These are phyloP conservation scores for Brachyptera putata DNA, from an alignment of 2,888 invertebrate genomes.

Conservation along the genomic window DNA sequence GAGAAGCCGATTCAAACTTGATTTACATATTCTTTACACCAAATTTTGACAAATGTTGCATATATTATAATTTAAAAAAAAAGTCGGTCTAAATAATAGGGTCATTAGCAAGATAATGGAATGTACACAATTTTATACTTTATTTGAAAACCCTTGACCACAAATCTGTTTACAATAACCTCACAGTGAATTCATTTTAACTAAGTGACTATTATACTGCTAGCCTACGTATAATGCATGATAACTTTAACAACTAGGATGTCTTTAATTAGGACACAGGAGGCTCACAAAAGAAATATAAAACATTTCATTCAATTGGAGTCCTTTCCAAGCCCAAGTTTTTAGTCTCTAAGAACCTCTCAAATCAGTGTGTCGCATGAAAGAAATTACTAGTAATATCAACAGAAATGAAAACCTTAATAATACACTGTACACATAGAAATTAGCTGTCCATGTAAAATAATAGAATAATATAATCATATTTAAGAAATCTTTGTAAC, in stretches of 20 bases:
- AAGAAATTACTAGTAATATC: background rate
- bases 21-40: background rate
- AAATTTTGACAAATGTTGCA: conserved; percentile 6
- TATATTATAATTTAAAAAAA: conserved; percentile 1
- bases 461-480: background rate
- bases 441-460: background rate
- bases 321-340: background rate
- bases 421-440: conserved; percentile 11
- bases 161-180: conserved; percentile 25
- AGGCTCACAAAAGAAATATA: conserved; percentile 10
- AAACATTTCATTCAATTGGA: conserved; percentile 4
- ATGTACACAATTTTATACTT: conserved; percentile 31
- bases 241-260: conserved; percentile 20
- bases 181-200: conserved; percentile 25
- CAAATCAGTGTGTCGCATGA: background rate
- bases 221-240: conserved; percentile 8
- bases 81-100: conserved; percentile 1
- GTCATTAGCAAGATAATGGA: conserved; percentile 30
- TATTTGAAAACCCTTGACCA: conserved; percentile 22
- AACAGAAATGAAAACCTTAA: background rate
- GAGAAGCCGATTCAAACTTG: background rate
- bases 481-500: background rate
- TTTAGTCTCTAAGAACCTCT: background rate
- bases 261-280: background rate
- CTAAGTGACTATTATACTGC: conserved; percentile 11